Percentiles rank a stretch among this genome's conserved stretches.
These are phyloP conservation scores for Nyctibius grandis DNA, from an alignment of 2,797 vertebrate species.

Conservation along the genomic window DNA sequence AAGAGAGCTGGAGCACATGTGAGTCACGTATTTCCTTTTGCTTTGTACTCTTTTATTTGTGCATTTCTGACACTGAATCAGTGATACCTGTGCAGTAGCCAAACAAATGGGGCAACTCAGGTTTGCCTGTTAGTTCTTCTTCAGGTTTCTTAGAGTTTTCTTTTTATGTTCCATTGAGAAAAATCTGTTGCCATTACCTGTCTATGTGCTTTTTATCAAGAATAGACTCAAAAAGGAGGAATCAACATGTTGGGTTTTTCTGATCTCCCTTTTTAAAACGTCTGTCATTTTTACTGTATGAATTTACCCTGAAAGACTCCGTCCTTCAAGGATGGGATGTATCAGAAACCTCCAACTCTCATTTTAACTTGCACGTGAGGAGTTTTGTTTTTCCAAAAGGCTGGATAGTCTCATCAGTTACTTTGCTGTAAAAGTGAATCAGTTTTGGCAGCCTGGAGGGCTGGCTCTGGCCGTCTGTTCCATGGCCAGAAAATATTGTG, in stretches of 20 bases:
- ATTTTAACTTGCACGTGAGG: neutral
- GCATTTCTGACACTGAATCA: neutral
- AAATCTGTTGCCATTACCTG: neutral
- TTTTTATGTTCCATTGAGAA: neutral
- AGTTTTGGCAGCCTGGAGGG: neutral
- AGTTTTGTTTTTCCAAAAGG: neutral
- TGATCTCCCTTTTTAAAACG: neutral
- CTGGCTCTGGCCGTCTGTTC: neutral
- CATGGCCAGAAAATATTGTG: neutral
- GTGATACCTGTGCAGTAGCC: neutral
- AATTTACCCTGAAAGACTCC: neutral
- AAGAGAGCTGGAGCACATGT: conserved; percentile 94
- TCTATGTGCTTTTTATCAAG: neutral
- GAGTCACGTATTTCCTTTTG: conserved; percentile 65
- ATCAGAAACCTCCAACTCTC: neutral
- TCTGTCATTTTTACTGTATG: neutral
- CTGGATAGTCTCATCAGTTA: neutral
- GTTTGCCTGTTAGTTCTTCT: neutral
- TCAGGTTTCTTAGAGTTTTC: neutral
- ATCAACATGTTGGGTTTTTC: neutral
- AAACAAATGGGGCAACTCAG: neutral
- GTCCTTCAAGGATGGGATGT: neutral
- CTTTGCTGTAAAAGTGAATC: neutral
- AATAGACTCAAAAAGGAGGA: neutral
- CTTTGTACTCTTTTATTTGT: neutral